Conservation (phyloP, 1,140 invertebrate species). For the Platyura marginata region DNA sequence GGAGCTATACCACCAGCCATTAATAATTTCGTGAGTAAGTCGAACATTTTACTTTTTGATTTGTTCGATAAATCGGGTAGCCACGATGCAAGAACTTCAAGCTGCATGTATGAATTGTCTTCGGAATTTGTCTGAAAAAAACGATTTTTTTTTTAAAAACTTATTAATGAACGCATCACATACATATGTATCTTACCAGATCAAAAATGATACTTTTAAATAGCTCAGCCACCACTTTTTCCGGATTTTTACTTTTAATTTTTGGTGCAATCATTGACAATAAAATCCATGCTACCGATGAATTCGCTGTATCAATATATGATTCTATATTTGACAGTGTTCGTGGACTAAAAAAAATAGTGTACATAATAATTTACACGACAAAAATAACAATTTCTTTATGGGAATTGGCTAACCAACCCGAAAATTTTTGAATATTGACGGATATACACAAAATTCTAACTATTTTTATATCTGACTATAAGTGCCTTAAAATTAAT, state of each 20-base stretch:
- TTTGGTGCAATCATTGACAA: constrained; percentile 19
- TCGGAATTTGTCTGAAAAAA: constrained; percentile 7
- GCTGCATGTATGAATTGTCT: constrained; percentile 7
- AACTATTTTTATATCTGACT: too few species aligned
- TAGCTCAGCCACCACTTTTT: constrained; percentile 2
- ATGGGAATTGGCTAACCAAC: too few species aligned
- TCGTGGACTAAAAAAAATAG: constrained; percentile 8
- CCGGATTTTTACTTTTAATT: constrained; percentile 10
- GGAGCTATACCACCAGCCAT: constrained; percentile 5
- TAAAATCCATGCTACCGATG: constrained; percentile 19
- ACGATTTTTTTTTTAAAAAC: background rate
- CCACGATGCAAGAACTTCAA: constrained; percentile 9
- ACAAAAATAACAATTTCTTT: too few species aligned
- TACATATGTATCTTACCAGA: background rate
- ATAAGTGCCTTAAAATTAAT: too few species aligned
- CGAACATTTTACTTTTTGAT: constrained; percentile 15
- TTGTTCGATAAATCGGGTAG: constrained; percentile 10
- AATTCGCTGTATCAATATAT: constrained; percentile 16
- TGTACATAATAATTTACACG: background rate
- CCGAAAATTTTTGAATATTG: too few species aligned
- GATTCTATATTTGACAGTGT: constrained; percentile 16
- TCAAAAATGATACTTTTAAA: background rate
- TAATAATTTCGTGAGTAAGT: constrained; percentile 8
- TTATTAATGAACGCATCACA: background rate
- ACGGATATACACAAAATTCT: too few species aligned